Percentiles rank a stretch among this genome's conserved stretches.
These are phyloP conservation scores for Onychomys arenicola DNA, from an alignment of 2,797 vertebrate genomes.

Conservation along the genomic window DNA sequence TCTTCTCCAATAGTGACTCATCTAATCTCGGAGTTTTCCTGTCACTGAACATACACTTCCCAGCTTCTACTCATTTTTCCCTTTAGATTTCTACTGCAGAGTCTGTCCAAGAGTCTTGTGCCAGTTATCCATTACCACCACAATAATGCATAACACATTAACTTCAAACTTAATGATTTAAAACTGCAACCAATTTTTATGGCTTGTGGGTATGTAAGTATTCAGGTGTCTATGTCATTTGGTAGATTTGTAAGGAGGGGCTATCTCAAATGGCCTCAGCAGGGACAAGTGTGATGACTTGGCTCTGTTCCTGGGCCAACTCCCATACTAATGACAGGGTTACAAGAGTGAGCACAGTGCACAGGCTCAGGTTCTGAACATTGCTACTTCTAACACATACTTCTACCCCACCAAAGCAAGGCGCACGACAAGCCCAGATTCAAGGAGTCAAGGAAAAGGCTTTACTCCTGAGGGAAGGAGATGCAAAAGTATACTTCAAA, in stretches of 20 bases:
- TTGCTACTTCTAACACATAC: background rate
- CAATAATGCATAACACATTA: constrained; percentile 30
- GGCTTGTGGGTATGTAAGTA: background rate
- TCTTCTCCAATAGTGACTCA: background rate
- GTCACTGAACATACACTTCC: background rate
- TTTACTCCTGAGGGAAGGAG: background rate
- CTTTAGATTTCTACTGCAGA: background rate
- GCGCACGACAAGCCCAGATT: background rate
- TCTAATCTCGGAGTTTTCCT: background rate
- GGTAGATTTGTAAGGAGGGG: background rate
- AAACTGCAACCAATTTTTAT: constrained; percentile 9
- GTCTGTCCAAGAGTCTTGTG: background rate
- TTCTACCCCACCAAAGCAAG: background rate
- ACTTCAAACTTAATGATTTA: constrained; percentile 23
- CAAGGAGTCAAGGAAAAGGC: background rate
- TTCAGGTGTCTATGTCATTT: background rate
- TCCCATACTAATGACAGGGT: background rate
- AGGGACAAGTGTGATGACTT: background rate
- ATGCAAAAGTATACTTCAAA: background rate
- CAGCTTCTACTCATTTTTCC: background rate
- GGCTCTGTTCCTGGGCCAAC: background rate
- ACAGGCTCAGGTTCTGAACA: background rate
- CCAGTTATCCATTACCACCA: constrained; percentile 6
- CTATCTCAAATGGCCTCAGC: background rate
- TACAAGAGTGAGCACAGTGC: background rate